Percentiles rank a stretch among this genome's conserved stretches.
These are phyloP conservation scores for Nannoperca obscura DNA, from an alignment of 2,797 vertebrate genomes.

Conservation along the genomic window DNA sequence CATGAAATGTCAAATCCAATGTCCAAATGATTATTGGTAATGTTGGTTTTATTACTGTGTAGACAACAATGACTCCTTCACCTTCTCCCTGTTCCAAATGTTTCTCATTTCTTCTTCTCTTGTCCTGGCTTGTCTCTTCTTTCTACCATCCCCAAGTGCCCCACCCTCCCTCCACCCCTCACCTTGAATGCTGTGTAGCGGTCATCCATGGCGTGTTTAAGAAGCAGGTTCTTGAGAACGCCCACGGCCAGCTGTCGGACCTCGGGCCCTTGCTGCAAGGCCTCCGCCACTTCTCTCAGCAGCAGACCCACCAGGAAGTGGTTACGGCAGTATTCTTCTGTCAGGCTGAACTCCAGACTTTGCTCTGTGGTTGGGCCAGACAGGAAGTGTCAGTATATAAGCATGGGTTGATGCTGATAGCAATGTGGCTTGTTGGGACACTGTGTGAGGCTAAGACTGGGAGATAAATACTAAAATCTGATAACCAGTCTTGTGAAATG, in stretches of 20 bases:
- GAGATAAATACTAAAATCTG: neutral
- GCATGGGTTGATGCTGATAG: neutral
- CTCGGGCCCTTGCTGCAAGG: conserved; percentile 91
- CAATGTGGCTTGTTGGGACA: neutral
- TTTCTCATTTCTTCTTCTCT: neutral
- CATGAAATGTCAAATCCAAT: no score
- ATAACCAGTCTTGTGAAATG: conserved; percentile 5
- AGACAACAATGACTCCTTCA: neutral
- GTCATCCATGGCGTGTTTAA: conserved; percentile 96
- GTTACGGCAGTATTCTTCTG: conserved; percentile 95
- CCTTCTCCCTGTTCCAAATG: neutral
- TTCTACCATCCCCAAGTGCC: neutral
- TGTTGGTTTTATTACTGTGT: neutral
- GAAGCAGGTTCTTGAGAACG: conserved; percentile 94
- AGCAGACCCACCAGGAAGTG: conserved; percentile 97
- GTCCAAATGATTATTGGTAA: no score
- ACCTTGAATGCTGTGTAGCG: conserved; percentile 92
- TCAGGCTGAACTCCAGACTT: conserved; percentile 94
- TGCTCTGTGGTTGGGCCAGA: conserved; percentile 86
- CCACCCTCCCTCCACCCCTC: conserved; percentile 43
- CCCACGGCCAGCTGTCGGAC: conserved; percentile 92
- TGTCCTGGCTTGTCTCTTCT: neutral
- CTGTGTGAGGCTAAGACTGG: fast-evolving
- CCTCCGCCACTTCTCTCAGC: conserved; percentile 91
- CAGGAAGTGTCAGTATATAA: neutral